phyloP scores from a whole-genome alignment of 1,140 invertebrate species.

The Heliconius hermathena region DNA sequence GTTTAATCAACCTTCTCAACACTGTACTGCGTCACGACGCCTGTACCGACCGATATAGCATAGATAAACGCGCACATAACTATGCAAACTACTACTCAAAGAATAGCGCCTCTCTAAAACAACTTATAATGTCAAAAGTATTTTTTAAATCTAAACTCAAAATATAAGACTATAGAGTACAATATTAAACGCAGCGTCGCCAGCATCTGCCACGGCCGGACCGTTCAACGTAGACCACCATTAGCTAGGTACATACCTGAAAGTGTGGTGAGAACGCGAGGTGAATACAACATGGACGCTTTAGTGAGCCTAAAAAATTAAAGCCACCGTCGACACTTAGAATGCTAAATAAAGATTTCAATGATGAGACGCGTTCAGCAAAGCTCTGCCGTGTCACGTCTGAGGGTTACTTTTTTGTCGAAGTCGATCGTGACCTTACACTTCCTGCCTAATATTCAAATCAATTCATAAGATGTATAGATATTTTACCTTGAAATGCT shows the following conservation, averaged over 20 bases:
- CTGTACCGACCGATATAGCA: conserved; percentile 69
- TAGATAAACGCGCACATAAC: conserved; percentile 76
- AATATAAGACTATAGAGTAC: conserved; percentile 30
- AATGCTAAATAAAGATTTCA: conserved; percentile 78
- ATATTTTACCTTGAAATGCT: background rate
- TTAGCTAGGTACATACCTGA: conserved; percentile 74
- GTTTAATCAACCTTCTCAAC: conserved; percentile 31
- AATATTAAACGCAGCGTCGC: conserved; percentile 37
- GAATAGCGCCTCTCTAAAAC: conserved; percentile 35
- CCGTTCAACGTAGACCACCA: conserved; percentile 57
- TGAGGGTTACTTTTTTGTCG: conserved; percentile 55
- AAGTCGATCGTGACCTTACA: conserved; percentile 50
- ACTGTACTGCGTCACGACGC: conserved; percentile 46
- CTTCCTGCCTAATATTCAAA: conserved; percentile 12
- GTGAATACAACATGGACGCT: conserved; percentile 73
- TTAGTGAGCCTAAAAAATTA: conserved; percentile 76
- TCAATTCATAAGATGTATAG: background rate
- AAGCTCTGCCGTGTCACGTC: conserved; percentile 62
- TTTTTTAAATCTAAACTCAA: conserved; percentile 51
- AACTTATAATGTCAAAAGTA: conserved; percentile 37
- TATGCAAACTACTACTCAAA: conserved; percentile 72
- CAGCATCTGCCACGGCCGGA: conserved; percentile 41
- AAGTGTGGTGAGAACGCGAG: conserved; percentile 72
- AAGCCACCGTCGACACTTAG: conserved; percentile 71
- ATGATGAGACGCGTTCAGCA: conserved; percentile 63